Conservation (phyloP, 2,797 vertebrate species). For the Merluccius polli region DNA sequence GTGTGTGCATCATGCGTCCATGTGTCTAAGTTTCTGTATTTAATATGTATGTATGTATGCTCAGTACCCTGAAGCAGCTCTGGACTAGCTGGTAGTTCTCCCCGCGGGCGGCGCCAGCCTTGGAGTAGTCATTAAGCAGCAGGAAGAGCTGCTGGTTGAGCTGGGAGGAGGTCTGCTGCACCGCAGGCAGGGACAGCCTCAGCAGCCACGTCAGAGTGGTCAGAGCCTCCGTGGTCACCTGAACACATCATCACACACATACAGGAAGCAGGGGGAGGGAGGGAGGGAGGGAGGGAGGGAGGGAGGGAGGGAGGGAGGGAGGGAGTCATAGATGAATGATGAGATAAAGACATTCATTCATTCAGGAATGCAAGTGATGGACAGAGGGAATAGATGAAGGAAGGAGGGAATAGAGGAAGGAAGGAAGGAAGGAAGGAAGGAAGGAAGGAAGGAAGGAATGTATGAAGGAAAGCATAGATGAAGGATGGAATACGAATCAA, state of each 20-base stretch:
- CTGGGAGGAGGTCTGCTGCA: slow-evolving; percentile 66
- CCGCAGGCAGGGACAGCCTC: slow-evolving; percentile 87
- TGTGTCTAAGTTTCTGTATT: background rate
- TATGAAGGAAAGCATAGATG: too few relatives aligned
- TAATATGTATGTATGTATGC: background rate
- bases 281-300: background rate
- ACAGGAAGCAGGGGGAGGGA: background rate
- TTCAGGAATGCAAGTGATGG: too few relatives aligned
- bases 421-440: too few relatives aligned
- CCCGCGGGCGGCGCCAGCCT: slow-evolving; percentile 85
- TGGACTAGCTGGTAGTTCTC: slow-evolving; percentile 92
- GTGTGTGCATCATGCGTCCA: background rate
- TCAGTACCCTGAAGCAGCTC: slow-evolving; percentile 88
- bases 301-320: background rate
- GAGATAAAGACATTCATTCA: background rate
- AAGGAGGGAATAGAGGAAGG: background rate
- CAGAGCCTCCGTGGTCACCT: slow-evolving; percentile 92
- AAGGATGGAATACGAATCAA: too few relatives aligned
- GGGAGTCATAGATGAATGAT: background rate
- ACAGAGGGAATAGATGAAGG: background rate
- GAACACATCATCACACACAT: too few relatives aligned
- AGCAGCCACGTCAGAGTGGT: slow-evolving; percentile 84
- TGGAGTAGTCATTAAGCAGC: slow-evolving; percentile 93
- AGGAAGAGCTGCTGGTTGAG: slow-evolving; percentile 88
- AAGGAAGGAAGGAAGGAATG: too few relatives aligned